A percentile compares a stretch with the other conserved stretches of the same genome.
These are phyloP conservation scores for Trichomalopsis sarcophagae DNA, from an alignment of 1,140 invertebrate genomes.

Conservation along the genomic window DNA sequence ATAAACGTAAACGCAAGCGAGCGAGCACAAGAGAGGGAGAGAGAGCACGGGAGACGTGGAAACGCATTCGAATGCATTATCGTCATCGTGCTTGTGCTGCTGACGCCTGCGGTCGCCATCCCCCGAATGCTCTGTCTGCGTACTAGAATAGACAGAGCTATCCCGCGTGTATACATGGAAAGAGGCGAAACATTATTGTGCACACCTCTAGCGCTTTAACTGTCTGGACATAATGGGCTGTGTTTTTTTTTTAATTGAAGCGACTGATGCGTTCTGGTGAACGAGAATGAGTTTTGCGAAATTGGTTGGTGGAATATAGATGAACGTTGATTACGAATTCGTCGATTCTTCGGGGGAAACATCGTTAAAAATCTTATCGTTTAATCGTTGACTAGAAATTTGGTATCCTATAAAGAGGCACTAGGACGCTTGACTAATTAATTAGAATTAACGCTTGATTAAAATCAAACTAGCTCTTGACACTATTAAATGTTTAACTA, in stretches of 20 bases:
- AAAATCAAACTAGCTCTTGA: conserved; percentile 22
- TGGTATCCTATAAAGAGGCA: background rate
- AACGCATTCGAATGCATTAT: conserved; percentile 1
- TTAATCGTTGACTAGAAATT: background rate
- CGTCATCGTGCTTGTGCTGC: conserved; percentile 5
- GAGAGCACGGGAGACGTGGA: background rate
- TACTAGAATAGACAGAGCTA: conserved; percentile 10
- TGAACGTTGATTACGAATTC: no score
- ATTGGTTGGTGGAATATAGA: no score
- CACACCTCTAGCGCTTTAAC: no score
- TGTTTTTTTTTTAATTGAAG: no score
- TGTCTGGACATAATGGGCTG: no score
- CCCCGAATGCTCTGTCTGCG: background rate
- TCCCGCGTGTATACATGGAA: background rate
- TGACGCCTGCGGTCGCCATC: conserved; percentile 1
- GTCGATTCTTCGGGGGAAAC: no score
- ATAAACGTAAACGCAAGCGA: conserved; percentile 3
- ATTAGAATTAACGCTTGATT: background rate
- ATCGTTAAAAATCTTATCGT: no score
- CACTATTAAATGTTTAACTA: background rate
- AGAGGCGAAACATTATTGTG: no score
- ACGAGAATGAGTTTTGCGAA: no score
- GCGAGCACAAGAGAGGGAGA: background rate
- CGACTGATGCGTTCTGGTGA: no score
- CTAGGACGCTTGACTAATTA: background rate